Base-by-base conservation (phyloP, 2,888 invertebrate genomes). In the Habroteleia sp. region DNA sequence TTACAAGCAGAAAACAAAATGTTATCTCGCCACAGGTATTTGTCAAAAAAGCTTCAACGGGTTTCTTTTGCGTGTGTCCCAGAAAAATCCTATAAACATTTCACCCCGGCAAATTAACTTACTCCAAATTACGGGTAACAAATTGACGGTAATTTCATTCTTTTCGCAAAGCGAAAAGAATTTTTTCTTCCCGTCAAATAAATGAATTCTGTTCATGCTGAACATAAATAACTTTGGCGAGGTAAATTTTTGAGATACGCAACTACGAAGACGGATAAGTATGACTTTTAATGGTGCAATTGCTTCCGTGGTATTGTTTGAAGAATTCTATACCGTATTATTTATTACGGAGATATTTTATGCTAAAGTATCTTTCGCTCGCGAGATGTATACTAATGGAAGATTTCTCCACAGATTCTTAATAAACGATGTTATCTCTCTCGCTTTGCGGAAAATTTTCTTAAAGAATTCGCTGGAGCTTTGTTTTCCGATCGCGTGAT, bases 401-500 rank as follows among this genome's bases (percentile, higher is more conserved):
- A 48, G 39, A 65, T 65, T 73, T 65, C 58, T 65, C 20, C 44
- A 20, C 50, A 46, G 65, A 65, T 66, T 42, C 66, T 74, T 62
- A 62, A 68, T 74, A 65, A 62, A 68, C 62, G 54, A 68, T 54
- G 66, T 68, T 74, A 66, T 62, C 50, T 54, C 27, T 68, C 60
- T 52, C 41, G 33, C 37, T 60, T 65, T 52, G 46, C 44, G 11
- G 46, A 6, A 48, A 54, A 62, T 68, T 62, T 66, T 74, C 56
- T 73, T 66, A 66, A 37, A 60, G 33, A 44, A 74, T 66, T 60
- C 60, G 11, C 7, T 33, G 20, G 54, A 8, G 73, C 62, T 74
- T 77, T 66, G 71, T 76, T 74, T 65, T 13, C 41, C 66, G 54
- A 74, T n/a, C n/a, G 75, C 63, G 75, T 73, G 63, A 37, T 16